Evolutionary conservation across 2,113 vertebrate genomes (phyloP).

Genomic region (Gavia stellata): DNA sequence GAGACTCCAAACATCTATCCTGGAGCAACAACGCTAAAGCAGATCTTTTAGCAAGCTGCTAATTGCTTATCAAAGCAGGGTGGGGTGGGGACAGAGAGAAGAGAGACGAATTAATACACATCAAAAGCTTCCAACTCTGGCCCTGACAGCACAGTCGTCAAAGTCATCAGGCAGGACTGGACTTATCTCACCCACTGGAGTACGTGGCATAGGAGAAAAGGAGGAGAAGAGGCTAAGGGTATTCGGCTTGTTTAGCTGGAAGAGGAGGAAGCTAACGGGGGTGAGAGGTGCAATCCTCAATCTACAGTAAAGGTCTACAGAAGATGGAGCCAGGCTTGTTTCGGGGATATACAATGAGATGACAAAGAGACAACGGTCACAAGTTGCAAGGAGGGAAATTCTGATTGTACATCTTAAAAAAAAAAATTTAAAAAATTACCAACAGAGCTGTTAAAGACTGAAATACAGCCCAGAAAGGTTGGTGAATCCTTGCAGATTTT

Average conservation of each 20-base stretch:
- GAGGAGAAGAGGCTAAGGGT: background rate
- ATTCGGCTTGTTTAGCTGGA: background rate
- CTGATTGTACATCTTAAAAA: background rate
- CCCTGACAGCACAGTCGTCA: background rate
- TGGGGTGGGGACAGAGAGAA: too few species aligned
- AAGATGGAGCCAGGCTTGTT: background rate
- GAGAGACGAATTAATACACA: background rate
- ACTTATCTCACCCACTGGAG: background rate
- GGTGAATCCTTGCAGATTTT: background rate
- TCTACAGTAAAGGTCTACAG: background rate
- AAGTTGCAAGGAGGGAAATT: background rate
- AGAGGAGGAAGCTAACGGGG: background rate
- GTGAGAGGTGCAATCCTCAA: too few species aligned
- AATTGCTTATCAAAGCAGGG: background rate
- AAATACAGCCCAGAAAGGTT: background rate
- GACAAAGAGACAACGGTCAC: background rate
- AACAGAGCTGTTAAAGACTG: background rate
- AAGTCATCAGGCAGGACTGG: background rate
- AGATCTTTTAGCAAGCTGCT: background rate
- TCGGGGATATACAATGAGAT: background rate
- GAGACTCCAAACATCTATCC: background rate
- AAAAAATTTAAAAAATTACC: too few species aligned
- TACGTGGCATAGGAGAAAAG: fast-evolving
- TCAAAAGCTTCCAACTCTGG: background rate
- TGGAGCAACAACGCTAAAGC: background rate